Percentiles rank a stretch among this genome's conserved stretches.
Conservation (phyloP, 2,888 invertebrate species). For the Leptothorax acervorum region DNA sequence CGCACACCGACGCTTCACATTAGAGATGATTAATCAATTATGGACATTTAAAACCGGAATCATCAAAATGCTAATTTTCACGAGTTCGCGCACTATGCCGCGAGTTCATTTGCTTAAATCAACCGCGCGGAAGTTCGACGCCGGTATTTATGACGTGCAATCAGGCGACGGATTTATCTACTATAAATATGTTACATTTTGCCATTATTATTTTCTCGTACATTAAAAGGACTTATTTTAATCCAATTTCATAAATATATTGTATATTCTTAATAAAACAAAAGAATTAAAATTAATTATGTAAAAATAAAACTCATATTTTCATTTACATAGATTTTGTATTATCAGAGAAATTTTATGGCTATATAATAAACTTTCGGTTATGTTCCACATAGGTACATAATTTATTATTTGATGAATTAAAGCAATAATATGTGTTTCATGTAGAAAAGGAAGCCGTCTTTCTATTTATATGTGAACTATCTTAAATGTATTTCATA, state of each 20-base stretch:
- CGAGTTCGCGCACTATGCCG: slow-evolving; percentile 2
- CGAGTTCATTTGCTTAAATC: slow-evolving; percentile 55
- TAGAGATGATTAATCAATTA: slow-evolving; percentile 55
- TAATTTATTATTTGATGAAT: not conserved
- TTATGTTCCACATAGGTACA: not conserved
- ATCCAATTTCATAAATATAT: not conserved
- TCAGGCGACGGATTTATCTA: slow-evolving; percentile 15
- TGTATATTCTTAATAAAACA: not conserved
- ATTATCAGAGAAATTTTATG: slow-evolving; percentile 5
- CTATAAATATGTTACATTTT: slow-evolving; percentile 12
- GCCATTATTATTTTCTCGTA: slow-evolving; percentile 3
- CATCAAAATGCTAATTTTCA: slow-evolving; percentile 57
- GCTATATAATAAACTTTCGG: slow-evolving; percentile 4
- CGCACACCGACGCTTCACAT: slow-evolving; percentile 22
- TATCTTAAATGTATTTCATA: too few relatives aligned
- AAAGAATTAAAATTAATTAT: too few relatives aligned
- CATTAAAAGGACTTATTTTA: slow-evolving; percentile 23
- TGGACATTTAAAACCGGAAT: slow-evolving; percentile 59
- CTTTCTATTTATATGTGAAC: too few relatives aligned
- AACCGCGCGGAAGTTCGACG: slow-evolving; percentile 20
- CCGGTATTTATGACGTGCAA: slow-evolving; percentile 41
- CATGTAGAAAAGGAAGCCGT: too few relatives aligned
- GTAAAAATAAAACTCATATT: not conserved
- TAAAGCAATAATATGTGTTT: not conserved
- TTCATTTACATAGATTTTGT: not conserved